phyloP scores from a whole-genome alignment of 2,888 invertebrate species.

The Limulus polyphemus region DNA sequence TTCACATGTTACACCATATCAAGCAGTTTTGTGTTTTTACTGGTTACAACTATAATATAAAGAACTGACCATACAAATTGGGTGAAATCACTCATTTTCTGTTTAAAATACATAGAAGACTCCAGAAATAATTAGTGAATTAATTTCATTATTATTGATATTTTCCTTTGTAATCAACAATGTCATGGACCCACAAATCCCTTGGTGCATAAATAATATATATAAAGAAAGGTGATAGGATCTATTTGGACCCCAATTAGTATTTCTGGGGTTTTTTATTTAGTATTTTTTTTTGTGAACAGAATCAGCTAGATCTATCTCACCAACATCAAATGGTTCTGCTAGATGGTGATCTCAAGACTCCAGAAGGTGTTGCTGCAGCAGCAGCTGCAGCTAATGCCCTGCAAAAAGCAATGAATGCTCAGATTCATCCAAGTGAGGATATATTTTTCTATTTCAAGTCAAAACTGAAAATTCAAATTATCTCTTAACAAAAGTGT shows the following conservation, averaged over 20 bases:
- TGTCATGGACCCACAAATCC: not conserved
- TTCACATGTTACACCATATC: too few relatives aligned
- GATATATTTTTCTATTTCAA: slow-evolving; percentile 11
- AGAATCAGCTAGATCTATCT: slow-evolving; percentile 58
- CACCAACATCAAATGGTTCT: slow-evolving; percentile 52
- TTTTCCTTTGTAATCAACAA: too few relatives aligned
- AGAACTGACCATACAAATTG: too few relatives aligned
- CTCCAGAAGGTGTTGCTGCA: slow-evolving; percentile 38
- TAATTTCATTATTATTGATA: too few relatives aligned
- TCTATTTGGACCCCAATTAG: too few relatives aligned
- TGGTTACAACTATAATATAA: too few relatives aligned
- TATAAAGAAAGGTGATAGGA: not conserved
- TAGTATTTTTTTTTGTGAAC: slow-evolving; percentile 20
- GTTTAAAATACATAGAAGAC: too few relatives aligned
- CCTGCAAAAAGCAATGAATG: slow-evolving; percentile 57
- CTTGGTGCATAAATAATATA: slow-evolving; percentile 1
- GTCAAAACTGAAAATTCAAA: not conserved
- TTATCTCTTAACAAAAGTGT: too few relatives aligned
- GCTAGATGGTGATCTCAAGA: slow-evolving; percentile 58
- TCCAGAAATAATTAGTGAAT: too few relatives aligned
- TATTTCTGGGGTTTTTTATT: too few relatives aligned
- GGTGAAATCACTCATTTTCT: too few relatives aligned
- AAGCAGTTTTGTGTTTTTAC: too few relatives aligned
- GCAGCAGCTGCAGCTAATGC: slow-evolving; percentile 56
- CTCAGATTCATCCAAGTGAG: slow-evolving; percentile 36